phyloP scores from a whole-genome alignment of 2,113 vertebrate species.

The Amblyopsis rosae region DNA sequence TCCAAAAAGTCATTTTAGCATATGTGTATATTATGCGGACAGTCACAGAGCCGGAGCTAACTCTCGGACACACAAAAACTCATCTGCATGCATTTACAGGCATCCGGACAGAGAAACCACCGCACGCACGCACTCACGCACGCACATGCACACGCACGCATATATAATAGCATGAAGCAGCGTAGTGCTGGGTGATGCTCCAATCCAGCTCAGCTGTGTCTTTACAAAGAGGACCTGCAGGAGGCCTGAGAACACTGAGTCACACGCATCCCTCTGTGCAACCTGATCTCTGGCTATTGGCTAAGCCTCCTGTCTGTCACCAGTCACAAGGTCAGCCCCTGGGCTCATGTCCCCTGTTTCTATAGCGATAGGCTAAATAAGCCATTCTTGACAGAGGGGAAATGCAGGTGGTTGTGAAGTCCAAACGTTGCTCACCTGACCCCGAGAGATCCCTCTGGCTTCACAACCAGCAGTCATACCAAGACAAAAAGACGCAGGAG shows the following conservation, averaged over 20 bases:
- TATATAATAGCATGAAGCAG: slow-evolving; percentile 49
- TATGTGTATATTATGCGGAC: slow-evolving; percentile 47
- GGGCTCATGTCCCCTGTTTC: slow-evolving; percentile 62
- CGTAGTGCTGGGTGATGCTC: slow-evolving; percentile 60
- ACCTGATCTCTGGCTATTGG: slow-evolving; percentile 69
- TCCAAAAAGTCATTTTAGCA: slow-evolving; percentile 69
- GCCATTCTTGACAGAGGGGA: slow-evolving; percentile 46
- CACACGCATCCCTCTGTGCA: slow-evolving; percentile 62
- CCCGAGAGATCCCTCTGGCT: slow-evolving; percentile 16
- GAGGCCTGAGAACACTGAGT: slow-evolving; percentile 65
- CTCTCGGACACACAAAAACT: slow-evolving; percentile 55
- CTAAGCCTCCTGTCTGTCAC: slow-evolving; percentile 56
- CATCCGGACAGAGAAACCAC: slow-evolving; percentile 26
- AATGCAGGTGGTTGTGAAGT: slow-evolving; percentile 55
- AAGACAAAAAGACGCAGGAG: slow-evolving; percentile 15
- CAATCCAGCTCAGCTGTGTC: slow-evolving; percentile 58
- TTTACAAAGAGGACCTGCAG: slow-evolving; percentile 54
- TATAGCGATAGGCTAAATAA: slow-evolving; percentile 54
- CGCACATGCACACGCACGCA: slow-evolving; percentile 1
- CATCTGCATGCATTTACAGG: slow-evolving; percentile 64
- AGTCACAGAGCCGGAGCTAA: slow-evolving; percentile 60
- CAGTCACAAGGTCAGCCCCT: slow-evolving; percentile 65
- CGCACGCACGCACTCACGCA: neutral
- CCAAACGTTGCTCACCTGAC: slow-evolving; percentile 48
- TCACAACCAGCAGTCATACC: slow-evolving; percentile 19